Base-by-base conservation (phyloP, 2,113 vertebrate species). In the Agelaius phoeniceus region DNA sequence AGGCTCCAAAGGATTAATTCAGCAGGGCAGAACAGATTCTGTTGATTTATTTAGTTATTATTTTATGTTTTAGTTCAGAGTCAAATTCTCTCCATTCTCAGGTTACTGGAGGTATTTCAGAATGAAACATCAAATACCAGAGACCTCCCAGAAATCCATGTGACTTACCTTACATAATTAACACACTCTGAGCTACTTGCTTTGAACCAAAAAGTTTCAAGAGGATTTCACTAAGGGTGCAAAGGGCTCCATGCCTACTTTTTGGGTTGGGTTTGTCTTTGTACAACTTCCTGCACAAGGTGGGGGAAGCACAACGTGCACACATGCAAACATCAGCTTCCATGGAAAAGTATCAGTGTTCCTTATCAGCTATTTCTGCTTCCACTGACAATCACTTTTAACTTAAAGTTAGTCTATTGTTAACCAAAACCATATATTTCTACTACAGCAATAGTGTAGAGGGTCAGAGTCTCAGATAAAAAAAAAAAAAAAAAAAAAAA, bases 71-170 rank as follows among this genome's bases (percentile, higher is more conserved):
- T 41, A 93, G 52, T 90, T 86, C 26, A 86, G 49, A 91, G 67
- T 54, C 46, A 84, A 83, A 81, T 74, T 86, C 55, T 77, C 55
- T 75, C 49, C 2, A 3, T 91, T 86, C 80, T 77, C 68, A 88
- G 68, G 54, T 89, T 86, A 88, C 59, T 23, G 68, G 75, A 81
- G 41, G 61, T 65, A 80, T 85, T 95, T 95, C 75, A 74, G 72
- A 68, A 48, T 74, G 68, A 88, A 78, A 68, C 82, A 90, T 71
- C 65, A 84, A 93, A 78, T 84, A 93, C 35, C 76, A 90, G 65
- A 86, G 35, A 63, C 59, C 57, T 74, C 79, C 33, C 57, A 80
- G 68, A 88, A 83, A 90, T 30, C 52, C 8, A 2, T 33, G 63
- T 35, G 55, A 77, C 39, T 33, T 35, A 68, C 33, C 28, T 76